Base-by-base conservation (phyloP, 2,797 vertebrate species). In the Nothura maculosa region DNA sequence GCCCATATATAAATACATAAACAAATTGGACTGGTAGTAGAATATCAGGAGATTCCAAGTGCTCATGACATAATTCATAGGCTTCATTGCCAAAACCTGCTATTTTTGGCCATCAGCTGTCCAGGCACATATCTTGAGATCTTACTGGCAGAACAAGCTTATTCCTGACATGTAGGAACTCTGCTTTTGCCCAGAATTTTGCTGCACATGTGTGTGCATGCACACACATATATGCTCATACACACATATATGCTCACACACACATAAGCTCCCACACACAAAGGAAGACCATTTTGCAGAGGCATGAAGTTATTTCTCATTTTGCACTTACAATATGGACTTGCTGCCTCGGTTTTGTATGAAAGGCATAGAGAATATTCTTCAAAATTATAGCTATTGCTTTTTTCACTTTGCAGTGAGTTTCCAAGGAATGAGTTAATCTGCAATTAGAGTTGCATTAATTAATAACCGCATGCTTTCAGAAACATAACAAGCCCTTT, bases 401-500 rank as follows among this genome's bases (percentile, higher is more conserved):
- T 68, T 50, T n/a, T 13, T 1, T n/a, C 12, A 38, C 16, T 57
- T 62, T 42, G 68, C 15, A 75, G 58, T 36, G 50, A 86, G 64
- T 68, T 81, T 75, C 72, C 62, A 85, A 81, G 20, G 66, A 85
- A 78, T 72, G 54, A 50, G n/a, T 74, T 87, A 87, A 64, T 83
- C 52, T 79, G 40, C 66, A 81, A 69, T 12, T 63, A 69, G n/a
- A 80, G 88, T 54, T 72, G 34, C 62, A 78, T 60, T 68, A 76
- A 89, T 70, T 85, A 93, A 81, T 69, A 90, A 89, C 38, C 55
- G 54, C 20, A 68, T 80, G 84, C 15, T 52, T 68, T 78, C 47
- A 72, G 90, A 94, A 93, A 85, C 28, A 40, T 43, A 86, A 47
- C 16, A 32, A 62, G 14, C 34, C 81, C 25, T 95, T 90, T 58